These are phyloP conservation scores for Chaenodraco wilsoni DNA, from an alignment of 2,797 vertebrate genomes.

Conservation along the genomic window DNA sequence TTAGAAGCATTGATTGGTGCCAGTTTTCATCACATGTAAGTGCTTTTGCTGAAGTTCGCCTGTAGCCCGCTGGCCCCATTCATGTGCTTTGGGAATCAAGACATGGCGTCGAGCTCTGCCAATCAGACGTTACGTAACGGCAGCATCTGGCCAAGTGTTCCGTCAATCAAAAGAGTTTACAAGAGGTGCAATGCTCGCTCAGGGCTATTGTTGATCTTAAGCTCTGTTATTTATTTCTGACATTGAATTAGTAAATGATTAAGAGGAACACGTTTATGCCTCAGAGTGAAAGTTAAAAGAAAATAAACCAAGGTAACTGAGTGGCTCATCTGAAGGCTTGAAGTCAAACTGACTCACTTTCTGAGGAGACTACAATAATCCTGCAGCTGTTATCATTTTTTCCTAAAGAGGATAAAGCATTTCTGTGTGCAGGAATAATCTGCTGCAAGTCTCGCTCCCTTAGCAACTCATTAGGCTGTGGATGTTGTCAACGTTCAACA, in stretches of 20 bases:
- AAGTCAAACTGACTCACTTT: conserved; percentile 6
- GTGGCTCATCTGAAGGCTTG: conserved; percentile 14
- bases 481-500: neutral
- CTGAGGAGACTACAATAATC: neutral
- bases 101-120: conserved; percentile 41
- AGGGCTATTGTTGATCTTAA: conserved; percentile 31
- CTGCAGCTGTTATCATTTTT: neutral
- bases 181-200: conserved; percentile 27
- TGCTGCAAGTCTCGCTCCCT: too few relatives aligned
- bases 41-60: conserved; percentile 9
- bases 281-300: conserved; percentile 1
- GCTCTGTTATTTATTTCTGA: conserved; percentile 26
- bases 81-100: conserved; percentile 32
- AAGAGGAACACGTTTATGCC: conserved; percentile 7
- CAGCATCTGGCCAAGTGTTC: too few relatives aligned
- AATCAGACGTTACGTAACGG: conserved; percentile 46
- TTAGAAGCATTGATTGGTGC: neutral
- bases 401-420: too few relatives aligned
- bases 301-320: conserved; percentile 9
- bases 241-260: conserved; percentile 15
- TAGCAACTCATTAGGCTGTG: too few relatives aligned
- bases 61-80: conserved; percentile 8
- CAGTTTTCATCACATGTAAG: neutral
- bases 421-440: too few relatives aligned
- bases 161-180: conserved; percentile 55